Conservation (phyloP, 2,888 invertebrate species). For the Conops quadrifasciatus region DNA sequence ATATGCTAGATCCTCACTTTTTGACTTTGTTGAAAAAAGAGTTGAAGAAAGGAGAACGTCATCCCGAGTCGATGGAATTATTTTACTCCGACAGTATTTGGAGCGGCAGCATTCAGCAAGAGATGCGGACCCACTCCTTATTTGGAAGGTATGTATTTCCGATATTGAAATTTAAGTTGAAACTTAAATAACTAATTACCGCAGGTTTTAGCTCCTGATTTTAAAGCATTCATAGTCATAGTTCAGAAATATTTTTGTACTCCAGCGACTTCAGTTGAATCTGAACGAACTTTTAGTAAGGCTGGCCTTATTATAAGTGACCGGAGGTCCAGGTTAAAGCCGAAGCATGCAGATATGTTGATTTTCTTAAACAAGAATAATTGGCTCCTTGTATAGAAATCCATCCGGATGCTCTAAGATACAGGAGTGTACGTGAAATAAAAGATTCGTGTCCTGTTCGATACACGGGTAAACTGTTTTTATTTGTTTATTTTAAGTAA, state of each 20-base stretch:
- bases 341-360: background rate
- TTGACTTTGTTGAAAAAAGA: background rate
- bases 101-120: background rate
- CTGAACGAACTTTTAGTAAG: background rate
- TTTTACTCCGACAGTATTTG: background rate
- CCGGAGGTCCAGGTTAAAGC: background rate
- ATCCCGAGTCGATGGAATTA: background rate
- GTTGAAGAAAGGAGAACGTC: background rate
- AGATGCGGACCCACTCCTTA: background rate
- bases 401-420: too few relatives aligned
- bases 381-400: slow-evolving; percentile 1
- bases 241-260: background rate
- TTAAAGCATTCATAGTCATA: background rate
- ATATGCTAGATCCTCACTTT: background rate
- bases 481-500: too few relatives aligned
- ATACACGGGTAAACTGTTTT: too few relatives aligned
- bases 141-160: background rate
- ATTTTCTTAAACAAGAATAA: slow-evolving; percentile 11
- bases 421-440: too few relatives aligned
- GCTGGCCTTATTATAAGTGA: slow-evolving; percentile 11
- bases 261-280: background rate
- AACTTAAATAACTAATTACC: background rate
- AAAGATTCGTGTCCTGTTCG: too few relatives aligned
- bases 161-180: background rate
- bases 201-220: background rate